phyloP scores from a whole-genome alignment of 2,113 vertebrate species.

The Collichthys lucidus region DNA sequence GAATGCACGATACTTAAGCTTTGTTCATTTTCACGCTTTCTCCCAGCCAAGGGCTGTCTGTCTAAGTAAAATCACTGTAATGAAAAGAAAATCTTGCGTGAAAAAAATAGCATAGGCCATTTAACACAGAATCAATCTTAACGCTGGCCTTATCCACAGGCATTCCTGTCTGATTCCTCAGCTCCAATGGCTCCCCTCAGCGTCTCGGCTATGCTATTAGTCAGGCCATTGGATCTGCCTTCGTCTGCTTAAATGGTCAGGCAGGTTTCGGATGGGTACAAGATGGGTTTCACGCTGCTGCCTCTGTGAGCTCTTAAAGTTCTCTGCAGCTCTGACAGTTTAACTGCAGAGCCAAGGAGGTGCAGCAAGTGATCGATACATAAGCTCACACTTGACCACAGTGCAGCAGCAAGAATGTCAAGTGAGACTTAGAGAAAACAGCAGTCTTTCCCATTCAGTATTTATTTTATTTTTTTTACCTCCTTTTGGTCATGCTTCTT shows the following conservation, averaged over 20 bases:
- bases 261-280: constrained; percentile 53
- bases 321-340: constrained; percentile 58
- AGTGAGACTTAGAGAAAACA: constrained; percentile 31
- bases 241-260: constrained; percentile 49
- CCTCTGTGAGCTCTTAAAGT: constrained; percentile 57
- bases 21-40: constrained; percentile 12
- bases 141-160: constrained; percentile 16
- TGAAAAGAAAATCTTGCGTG: constrained; percentile 48
- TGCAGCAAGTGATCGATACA: constrained; percentile 58
- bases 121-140: constrained; percentile 54
- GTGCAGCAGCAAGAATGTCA: constrained; percentile 50
- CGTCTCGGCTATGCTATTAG: constrained; percentile 62
- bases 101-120: constrained; percentile 41
- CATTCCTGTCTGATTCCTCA: constrained; percentile 37
- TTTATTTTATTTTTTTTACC: background rate
- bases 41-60: constrained; percentile 5
- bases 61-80: constrained; percentile 55
- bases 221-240: constrained; percentile 54
- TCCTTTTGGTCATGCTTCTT: constrained; percentile 8
- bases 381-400: constrained; percentile 22
- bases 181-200: constrained; percentile 53
- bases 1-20: constrained; percentile 1
- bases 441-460: constrained; percentile 13
- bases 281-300: constrained; percentile 65
- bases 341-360: constrained; percentile 43